Evolutionary conservation across 2,888 invertebrate genomes (phyloP).

Genomic region (Dromius quadrimaculatus): DNA sequence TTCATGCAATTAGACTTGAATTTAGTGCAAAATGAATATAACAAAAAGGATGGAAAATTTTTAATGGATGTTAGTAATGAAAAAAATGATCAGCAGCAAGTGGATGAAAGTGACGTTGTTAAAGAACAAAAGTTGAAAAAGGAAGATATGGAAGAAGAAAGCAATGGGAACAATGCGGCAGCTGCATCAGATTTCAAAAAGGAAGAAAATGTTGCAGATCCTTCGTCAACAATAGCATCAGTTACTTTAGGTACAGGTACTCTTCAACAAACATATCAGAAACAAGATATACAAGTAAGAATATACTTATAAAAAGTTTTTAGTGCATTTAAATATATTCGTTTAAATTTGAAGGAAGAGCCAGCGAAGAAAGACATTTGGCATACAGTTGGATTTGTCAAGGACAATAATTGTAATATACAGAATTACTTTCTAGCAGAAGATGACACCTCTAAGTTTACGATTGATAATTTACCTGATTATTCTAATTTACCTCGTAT

Average conservation of each 20-base stretch:
- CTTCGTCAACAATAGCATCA: conserved; percentile 66
- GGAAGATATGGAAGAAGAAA: conserved; percentile 53
- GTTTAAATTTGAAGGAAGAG: neutral
- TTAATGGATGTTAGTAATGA: conserved; percentile 51
- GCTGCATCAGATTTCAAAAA: conserved; percentile 50
- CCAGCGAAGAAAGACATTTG: conserved; percentile 79
- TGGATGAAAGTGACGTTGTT: conserved; percentile 10
- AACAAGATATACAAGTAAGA: conserved; percentile 30
- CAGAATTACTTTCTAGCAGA: conserved; percentile 75
- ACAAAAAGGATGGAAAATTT: conserved; percentile 48
- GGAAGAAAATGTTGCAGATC: conserved; percentile 60
- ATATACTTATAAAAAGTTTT: neutral
- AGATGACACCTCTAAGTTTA: conserved; percentile 75
- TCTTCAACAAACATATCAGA: conserved; percentile 9
- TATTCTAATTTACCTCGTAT: conserved; percentile 76
- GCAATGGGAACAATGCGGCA: conserved; percentile 3
- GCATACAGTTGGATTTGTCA: conserved; percentile 95
- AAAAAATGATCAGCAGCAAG: conserved; percentile 55
- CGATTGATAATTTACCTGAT: conserved; percentile 81
- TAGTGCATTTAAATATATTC: neutral
- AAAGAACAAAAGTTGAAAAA: conserved; percentile 28
- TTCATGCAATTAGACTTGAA: conserved; percentile 31
- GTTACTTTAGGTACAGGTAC: conserved; percentile 67
- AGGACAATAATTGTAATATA: conserved; percentile 86
- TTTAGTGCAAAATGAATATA: conserved; percentile 54